Conservation (phyloP, 2,797 vertebrate species). For the Darevskia mixta region DNA sequence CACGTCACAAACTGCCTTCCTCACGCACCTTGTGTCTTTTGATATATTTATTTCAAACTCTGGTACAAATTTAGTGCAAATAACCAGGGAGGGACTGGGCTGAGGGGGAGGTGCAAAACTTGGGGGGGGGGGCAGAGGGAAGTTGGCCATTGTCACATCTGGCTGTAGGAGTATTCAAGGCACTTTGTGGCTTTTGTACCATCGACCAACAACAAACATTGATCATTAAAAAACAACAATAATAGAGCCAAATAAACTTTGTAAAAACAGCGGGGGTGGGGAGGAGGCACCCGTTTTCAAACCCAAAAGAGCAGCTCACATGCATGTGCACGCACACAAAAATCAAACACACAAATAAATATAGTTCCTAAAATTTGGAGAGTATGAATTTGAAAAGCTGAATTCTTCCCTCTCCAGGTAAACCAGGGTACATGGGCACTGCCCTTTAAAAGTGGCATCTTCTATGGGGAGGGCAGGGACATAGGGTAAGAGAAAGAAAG, state of each 20-base stretch:
- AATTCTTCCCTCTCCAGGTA: not conserved
- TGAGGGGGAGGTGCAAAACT: not conserved
- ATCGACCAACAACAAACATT: not conserved
- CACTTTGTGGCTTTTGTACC: slow-evolving; percentile 27
- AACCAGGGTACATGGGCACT: not conserved
- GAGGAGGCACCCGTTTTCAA: not conserved
- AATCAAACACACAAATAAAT: slow-evolving; percentile 21
- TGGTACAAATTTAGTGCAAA: slow-evolving; percentile 43
- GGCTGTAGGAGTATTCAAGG: not conserved
- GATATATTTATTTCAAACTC: slow-evolving; percentile 33
- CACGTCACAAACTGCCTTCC: not conserved
- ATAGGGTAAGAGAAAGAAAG: not conserved
- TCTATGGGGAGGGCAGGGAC: not conserved
- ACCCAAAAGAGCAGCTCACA: not conserved
- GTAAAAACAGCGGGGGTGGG: not conserved
- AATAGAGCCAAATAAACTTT: not conserved
- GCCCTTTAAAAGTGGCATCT: slow-evolving; percentile 2
- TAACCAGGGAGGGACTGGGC: not conserved
- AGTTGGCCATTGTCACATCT: not conserved
- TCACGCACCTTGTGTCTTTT: not conserved
- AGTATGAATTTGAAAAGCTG: not conserved
- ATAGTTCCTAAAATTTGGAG: not conserved
- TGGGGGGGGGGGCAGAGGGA: not conserved
- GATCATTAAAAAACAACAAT: not conserved
- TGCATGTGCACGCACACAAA: not conserved